Percentiles rank a stretch among this genome's conserved stretches.
Evolutionary conservation across 2,888 invertebrate genomes (phyloP).

Genomic region (Diaprepes abbreviatus): DNA sequence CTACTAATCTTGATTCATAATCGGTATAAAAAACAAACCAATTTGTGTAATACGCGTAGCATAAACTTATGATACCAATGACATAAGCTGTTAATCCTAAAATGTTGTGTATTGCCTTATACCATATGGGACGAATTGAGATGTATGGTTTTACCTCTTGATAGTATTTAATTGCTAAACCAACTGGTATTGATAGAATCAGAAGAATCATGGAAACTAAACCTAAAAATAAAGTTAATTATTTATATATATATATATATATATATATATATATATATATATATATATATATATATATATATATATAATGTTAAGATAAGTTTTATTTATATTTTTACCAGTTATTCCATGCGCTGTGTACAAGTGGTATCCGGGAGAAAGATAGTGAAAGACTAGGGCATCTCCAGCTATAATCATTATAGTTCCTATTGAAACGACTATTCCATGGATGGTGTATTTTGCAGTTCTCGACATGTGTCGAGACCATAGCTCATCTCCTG

Average conservation of each 20-base stretch:
- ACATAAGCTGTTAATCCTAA: slow-evolving; percentile 60
- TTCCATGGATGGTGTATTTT: slow-evolving; percentile 58
- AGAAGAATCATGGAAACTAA: slow-evolving; percentile 60
- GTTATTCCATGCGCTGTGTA: slow-evolving; percentile 59
- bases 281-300: too few relatives aligned
- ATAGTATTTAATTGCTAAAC: slow-evolving; percentile 57
- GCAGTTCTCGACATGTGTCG: slow-evolving; percentile 54
- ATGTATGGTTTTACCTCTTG: slow-evolving; percentile 52
- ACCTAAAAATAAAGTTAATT: slow-evolving; percentile 59
- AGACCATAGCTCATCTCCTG: slow-evolving; percentile 59
- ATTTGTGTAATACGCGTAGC: slow-evolving; percentile 59
- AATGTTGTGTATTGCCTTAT: slow-evolving; percentile 61
- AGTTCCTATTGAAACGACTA: slow-evolving; percentile 55
- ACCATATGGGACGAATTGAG: slow-evolving; percentile 55
- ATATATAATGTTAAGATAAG: too few relatives aligned
- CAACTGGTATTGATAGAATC: slow-evolving; percentile 56
- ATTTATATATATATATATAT: too few relatives aligned
- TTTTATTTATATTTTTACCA: slow-evolving; percentile 57
- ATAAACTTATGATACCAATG: slow-evolving; percentile 60
- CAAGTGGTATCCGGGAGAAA: slow-evolving; percentile 55
- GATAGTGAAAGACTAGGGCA: slow-evolving; percentile 54
- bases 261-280: too few relatives aligned
- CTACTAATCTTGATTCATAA: slow-evolving; percentile 56
- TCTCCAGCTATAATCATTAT: slow-evolving; percentile 56
- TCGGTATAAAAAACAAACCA: slow-evolving; percentile 59